Evolutionary conservation across 2,113 vertebrate species (phyloP).

Genomic region (Lates calcarifer): DNA sequence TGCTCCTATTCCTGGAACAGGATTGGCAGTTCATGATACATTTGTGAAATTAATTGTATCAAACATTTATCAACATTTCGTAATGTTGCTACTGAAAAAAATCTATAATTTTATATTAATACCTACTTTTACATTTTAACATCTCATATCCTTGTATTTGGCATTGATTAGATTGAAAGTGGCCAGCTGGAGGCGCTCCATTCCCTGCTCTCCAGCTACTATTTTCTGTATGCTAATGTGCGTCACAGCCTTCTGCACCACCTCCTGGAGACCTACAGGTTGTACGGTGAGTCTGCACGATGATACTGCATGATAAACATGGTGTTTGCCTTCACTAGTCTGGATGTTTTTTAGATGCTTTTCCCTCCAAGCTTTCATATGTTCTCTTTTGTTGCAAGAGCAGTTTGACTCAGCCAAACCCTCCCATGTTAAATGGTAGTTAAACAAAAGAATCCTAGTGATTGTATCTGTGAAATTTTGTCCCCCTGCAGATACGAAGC

Average conservation of each 20-base stretch:
- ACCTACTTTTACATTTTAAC: neutral
- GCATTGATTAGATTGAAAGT: constrained; percentile 79
- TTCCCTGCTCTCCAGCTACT: constrained; percentile 85
- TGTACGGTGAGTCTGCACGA: constrained; percentile 79
- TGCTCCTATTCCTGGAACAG: no score
- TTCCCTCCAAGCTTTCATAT: neutral
- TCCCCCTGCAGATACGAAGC: constrained; percentile 40
- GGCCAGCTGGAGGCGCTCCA: constrained; percentile 73
- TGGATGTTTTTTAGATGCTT: no score
- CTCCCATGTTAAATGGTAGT: neutral
- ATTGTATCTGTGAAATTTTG: neutral
- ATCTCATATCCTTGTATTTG: constrained; percentile 31
- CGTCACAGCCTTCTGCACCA: constrained; percentile 82
- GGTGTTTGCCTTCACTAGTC: no score
- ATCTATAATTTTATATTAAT: no score
- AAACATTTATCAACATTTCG: no score
- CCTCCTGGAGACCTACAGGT: constrained; percentile 83
- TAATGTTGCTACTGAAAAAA: no score
- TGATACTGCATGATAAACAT: neutral
- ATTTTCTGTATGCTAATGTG: constrained; percentile 85
- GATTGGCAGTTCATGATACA: no score
- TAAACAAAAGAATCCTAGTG: neutral
- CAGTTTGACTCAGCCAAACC: neutral
- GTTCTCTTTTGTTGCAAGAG: neutral
- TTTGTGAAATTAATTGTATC: no score